These are phyloP conservation scores for Andrena flavipes DNA, from an alignment of 2,888 invertebrate species.

Conservation along the genomic window DNA sequence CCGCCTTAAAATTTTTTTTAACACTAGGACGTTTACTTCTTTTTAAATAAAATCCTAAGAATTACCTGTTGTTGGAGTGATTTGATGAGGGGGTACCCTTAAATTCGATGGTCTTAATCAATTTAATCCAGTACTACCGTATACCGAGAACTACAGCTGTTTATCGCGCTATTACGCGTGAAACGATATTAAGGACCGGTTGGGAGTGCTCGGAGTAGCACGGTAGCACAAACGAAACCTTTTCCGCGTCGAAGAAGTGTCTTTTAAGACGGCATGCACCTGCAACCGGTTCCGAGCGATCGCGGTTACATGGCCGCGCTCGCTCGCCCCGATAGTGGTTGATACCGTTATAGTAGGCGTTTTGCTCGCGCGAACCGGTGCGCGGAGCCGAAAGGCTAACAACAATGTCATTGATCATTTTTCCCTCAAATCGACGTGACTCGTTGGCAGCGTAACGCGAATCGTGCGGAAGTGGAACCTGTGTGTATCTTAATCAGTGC, in stretches of 20 bases:
- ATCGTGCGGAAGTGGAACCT: not conserved
- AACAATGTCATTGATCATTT: constrained; percentile 38
- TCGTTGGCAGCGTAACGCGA: constrained; percentile 46
- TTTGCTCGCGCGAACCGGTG: constrained; percentile 25
- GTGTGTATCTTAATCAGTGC: not conserved
- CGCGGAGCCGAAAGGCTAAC: constrained; percentile 11
- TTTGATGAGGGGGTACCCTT: too few relatives aligned
- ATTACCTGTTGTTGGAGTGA: too few relatives aligned
- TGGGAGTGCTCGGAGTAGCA: not conserved
- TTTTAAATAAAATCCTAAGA: too few relatives aligned
- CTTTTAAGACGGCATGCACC: constrained; percentile 58
- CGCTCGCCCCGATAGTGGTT: constrained; percentile 67
- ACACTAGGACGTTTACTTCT: too few relatives aligned
- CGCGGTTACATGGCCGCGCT: constrained; percentile 76
- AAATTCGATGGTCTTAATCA: too few relatives aligned
- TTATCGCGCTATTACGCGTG: constrained; percentile 14
- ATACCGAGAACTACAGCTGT: not conserved
- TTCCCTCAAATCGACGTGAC: not conserved
- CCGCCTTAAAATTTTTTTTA: too few relatives aligned
- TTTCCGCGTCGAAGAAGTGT: constrained; percentile 44
- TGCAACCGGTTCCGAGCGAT: constrained; percentile 78
- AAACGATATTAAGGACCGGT: constrained; percentile 16
- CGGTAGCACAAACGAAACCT: constrained; percentile 37
- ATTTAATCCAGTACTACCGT: too few relatives aligned
- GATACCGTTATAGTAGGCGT: constrained; percentile 74